Base-by-base conservation (phyloP, 2,113 vertebrate genomes). In the Corvus moneduloides region DNA sequence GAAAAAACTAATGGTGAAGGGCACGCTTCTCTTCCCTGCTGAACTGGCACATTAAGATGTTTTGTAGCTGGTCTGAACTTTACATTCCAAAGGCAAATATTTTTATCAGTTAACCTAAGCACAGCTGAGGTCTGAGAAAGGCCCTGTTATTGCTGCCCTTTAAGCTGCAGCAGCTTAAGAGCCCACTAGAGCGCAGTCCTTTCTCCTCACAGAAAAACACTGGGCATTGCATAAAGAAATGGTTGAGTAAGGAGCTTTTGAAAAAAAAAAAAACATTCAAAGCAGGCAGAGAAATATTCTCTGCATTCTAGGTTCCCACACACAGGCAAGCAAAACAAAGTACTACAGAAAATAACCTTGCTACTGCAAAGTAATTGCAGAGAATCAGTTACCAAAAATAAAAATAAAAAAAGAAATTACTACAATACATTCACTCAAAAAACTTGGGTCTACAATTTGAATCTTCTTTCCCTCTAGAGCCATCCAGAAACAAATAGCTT, bases 21-120 rank as follows among this genome's bases (percentile, higher is more conserved):
- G 51, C 2, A 2, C 0, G 0, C 18, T 52, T 66, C 51, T 62
- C 92, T 73, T 35, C 71, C 37, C 54, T 41, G n/a, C 27, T 76
- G 62, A 90, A 86, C 10, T 55, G 71, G 59, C 55, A 66, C 52
- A 80, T 7, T 80, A 82, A 43, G 22, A 63, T 55, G 48, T 88
- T 80, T 89, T 92, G 52, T 59, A 61, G 59, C 74, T 82, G 37
- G 24, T 30, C 44, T 92, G 91, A 91, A 83, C 69, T 92, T 92
- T 83, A 77, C 78, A 82, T 89, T 84, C 81, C 64, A 43, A 80
- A 76, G 63, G 35, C 63, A 93, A 93, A 79, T 86, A 80, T 62
- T 95, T 87, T 79, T 85, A 44, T 35, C 54, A 35, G 46, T 21
- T 76, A 75, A 56, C 44, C 44, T 32, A 64, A 79, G 69, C 63